These are phyloP conservation scores for Phyllotis vaccarum DNA, from an alignment of 2,797 vertebrate species.

Conservation along the genomic window DNA sequence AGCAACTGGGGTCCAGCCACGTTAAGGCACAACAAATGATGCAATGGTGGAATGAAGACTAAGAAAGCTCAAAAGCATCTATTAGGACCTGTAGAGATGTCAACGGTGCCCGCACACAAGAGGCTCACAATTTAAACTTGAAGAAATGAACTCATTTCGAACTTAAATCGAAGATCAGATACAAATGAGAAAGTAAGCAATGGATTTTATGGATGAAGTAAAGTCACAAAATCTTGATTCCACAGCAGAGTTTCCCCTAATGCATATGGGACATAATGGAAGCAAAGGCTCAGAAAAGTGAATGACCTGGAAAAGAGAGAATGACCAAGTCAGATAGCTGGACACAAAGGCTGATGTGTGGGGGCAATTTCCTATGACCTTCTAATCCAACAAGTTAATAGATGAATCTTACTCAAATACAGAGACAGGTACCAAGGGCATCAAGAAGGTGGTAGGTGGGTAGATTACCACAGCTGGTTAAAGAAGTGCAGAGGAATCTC, in stretches of 20 bases:
- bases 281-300: neutral
- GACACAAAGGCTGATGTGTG: neutral
- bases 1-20: neutral
- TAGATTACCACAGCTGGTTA: neutral
- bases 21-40: neutral
- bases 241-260: neutral
- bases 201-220: neutral
- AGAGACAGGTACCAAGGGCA: neutral
- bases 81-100: neutral
- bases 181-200: neutral
- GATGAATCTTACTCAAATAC: neutral
- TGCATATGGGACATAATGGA: neutral
- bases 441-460: neutral
- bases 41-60: neutral
- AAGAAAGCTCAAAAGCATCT: neutral
- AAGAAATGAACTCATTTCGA: constrained; percentile 30
- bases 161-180: constrained; percentile 21
- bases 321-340: neutral
- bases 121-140: neutral
- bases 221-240: neutral
- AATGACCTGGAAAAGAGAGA: neutral
- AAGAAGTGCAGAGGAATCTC: neutral
- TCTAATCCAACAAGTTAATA: neutral
- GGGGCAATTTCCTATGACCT: neutral
- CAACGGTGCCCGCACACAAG: neutral